These are phyloP conservation scores for Leucoptera coffeella DNA, from an alignment of 2,888 invertebrate species.

Conservation along the genomic window DNA sequence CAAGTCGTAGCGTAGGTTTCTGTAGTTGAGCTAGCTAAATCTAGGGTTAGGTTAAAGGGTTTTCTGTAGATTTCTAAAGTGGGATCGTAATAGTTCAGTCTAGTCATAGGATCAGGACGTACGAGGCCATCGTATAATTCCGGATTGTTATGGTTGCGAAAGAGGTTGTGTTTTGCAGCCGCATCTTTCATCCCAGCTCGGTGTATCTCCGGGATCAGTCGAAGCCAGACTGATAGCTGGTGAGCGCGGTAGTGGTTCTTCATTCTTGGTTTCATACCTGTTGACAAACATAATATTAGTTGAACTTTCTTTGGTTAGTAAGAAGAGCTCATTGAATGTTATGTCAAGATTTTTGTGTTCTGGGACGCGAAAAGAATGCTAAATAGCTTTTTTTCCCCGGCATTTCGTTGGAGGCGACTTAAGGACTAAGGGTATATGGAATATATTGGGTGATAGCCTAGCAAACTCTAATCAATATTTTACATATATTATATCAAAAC, in stretches of 20 bases:
- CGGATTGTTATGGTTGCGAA: constrained; percentile 84
- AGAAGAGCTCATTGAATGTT: no score
- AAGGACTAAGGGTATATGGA: no score
- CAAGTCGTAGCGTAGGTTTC: constrained; percentile 64
- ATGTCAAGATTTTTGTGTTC: no score
- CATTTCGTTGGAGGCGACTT: no score
- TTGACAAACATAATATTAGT: no score
- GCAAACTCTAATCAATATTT: no score
- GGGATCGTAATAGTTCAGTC: constrained; percentile 59
- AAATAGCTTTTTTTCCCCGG: no score
- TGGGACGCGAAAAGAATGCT: no score
- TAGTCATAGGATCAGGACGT: constrained; percentile 72
- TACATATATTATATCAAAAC: no score
- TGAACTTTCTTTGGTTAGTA: no score
- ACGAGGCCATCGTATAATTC: constrained; percentile 86
- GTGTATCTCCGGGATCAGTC: constrained; percentile 88
- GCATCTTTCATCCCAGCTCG: constrained; percentile 86
- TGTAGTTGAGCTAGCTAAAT: constrained; percentile 48
- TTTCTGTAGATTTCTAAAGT: constrained; percentile 58
- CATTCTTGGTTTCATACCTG: constrained; percentile 89
- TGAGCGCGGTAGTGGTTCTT: constrained; percentile 96
- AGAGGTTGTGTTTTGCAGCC: constrained; percentile 82
- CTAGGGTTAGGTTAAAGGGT: constrained; percentile 51
- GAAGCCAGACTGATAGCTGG: constrained; percentile 91
- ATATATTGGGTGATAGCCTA: no score